Evolutionary conservation across 2,888 invertebrate genomes (phyloP).

Genomic region (Hyposoter dolosus): DNA sequence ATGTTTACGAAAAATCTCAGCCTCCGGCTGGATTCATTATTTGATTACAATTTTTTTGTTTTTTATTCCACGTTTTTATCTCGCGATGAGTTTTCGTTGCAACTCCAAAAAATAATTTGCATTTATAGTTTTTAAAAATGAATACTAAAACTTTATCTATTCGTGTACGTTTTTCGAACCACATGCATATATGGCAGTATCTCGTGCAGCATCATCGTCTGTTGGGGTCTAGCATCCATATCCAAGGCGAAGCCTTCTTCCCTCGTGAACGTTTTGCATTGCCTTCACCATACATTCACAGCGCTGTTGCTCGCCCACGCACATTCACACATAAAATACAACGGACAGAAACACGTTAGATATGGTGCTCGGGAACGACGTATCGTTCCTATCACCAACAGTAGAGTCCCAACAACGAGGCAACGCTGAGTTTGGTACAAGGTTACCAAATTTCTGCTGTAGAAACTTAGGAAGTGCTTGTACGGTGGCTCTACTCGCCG

Average conservation of each 20-base stretch:
- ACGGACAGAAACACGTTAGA: conserved; percentile 45
- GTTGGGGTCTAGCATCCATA: conserved; percentile 34
- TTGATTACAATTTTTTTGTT: neutral
- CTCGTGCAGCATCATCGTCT: conserved; percentile 18
- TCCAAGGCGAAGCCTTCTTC: conserved; percentile 62
- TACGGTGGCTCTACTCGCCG: conserved; percentile 14
- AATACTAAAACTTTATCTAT: neutral
- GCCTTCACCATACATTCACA: conserved; percentile 56
- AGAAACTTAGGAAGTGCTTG: conserved; percentile 60
- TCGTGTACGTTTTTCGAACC: conserved; percentile 22
- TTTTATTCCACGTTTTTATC: neutral
- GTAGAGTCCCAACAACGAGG: conserved; percentile 39
- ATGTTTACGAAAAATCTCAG: neutral
- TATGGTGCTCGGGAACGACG: conserved; percentile 50
- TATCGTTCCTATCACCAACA: conserved; percentile 34
- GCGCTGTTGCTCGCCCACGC: conserved; percentile 12
- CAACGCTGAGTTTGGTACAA: conserved; percentile 66
- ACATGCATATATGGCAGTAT: conserved; percentile 14
- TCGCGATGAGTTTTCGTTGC: neutral
- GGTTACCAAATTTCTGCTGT: conserved; percentile 76
- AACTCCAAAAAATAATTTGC: neutral
- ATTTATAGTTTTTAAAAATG: neutral
- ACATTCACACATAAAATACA: conserved; percentile 44
- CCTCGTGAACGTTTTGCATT: conserved; percentile 75
- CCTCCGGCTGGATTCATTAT: neutral